Conservation (phyloP, 2,797 vertebrate genomes). For the Cirrhinus mrigala region DNA sequence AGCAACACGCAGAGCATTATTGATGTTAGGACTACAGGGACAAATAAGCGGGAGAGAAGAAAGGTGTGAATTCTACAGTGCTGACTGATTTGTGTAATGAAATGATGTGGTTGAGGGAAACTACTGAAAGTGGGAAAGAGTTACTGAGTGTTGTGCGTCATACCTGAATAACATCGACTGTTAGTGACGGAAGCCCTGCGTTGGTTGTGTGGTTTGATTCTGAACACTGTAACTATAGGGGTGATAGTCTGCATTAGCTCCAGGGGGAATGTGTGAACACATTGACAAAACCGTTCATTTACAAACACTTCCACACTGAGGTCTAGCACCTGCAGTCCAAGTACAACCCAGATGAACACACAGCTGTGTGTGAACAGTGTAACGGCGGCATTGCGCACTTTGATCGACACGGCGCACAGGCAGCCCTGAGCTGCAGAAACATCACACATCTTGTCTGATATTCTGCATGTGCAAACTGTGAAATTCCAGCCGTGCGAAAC, state of each 20-base stretch:
- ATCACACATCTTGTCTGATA: conserved; percentile 78
- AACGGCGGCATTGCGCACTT: conserved; percentile 63
- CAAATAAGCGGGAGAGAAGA: conserved; percentile 6
- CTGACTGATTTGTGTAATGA: conserved; percentile 27
- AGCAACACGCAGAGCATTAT: conserved; percentile 3
- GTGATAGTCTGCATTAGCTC: conserved; percentile 36
- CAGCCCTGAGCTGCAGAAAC: conserved; percentile 70
- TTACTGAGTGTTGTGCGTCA: conserved; percentile 14
- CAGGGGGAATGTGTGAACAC: conserved; percentile 74
- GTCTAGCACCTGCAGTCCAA: conserved; percentile 74
- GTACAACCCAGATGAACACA: conserved; percentile 67
- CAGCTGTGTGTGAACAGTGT: conserved; percentile 71
- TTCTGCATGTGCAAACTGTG: conserved; percentile 78
- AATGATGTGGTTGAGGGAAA: neutral
- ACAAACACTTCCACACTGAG: conserved; percentile 74
- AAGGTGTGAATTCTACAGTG: conserved; percentile 35
- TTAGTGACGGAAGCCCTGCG: no score
- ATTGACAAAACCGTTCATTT: conserved; percentile 79
- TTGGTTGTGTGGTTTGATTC: neutral
- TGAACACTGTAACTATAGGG: neutral
- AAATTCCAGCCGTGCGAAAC: conserved; percentile 75
- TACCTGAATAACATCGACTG: conserved; percentile 20
- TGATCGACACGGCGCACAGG: conserved; percentile 67
- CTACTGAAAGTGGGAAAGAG: conserved; percentile 7
- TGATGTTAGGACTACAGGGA: conserved; percentile 42